These are phyloP conservation scores for Pelobates cultripes DNA, from an alignment of 2,797 vertebrate genomes.

Conservation along the genomic window DNA sequence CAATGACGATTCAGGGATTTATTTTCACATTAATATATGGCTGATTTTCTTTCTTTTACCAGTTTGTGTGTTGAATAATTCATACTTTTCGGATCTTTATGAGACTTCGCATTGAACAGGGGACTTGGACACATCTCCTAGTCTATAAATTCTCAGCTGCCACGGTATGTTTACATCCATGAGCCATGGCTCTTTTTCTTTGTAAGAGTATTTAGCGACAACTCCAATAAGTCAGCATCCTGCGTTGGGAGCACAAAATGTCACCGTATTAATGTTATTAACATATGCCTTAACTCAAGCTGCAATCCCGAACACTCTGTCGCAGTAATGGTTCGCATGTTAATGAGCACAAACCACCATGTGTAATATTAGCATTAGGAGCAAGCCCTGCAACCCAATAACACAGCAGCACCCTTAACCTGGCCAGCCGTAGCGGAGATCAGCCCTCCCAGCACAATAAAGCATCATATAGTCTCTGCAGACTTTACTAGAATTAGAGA, in stretches of 20 bases:
- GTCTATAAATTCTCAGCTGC: constrained; percentile 60
- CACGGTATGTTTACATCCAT: neutral
- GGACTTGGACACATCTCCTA: constrained; percentile 37
- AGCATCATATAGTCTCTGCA: neutral
- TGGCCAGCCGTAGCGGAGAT: too few relatives aligned
- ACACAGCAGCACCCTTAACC: too few relatives aligned
- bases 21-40: neutral
- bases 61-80: constrained; percentile 57
- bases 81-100: constrained; percentile 36
- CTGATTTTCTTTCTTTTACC: neutral
- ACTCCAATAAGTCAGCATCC: constrained; percentile 60
- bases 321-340: constrained; percentile 61
- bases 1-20: neutral
- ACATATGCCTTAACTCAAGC: constrained; percentile 64
- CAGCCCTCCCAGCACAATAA: neutral
- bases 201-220: constrained; percentile 57
- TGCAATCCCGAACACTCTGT: constrained; percentile 57
- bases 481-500: constrained; percentile 60
- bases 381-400: constrained; percentile 33
- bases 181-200: constrained; percentile 1
- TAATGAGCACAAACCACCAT: constrained; percentile 66
- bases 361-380: constrained; percentile 59
- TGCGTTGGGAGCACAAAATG: constrained; percentile 62
- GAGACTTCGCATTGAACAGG: constrained; percentile 37
- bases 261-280: constrained; percentile 62